Percentiles rank a stretch among this genome's conserved stretches.
phyloP scores from a whole-genome alignment of 1,140 invertebrate species.

The Meloidogyne floridensis region DNA sequence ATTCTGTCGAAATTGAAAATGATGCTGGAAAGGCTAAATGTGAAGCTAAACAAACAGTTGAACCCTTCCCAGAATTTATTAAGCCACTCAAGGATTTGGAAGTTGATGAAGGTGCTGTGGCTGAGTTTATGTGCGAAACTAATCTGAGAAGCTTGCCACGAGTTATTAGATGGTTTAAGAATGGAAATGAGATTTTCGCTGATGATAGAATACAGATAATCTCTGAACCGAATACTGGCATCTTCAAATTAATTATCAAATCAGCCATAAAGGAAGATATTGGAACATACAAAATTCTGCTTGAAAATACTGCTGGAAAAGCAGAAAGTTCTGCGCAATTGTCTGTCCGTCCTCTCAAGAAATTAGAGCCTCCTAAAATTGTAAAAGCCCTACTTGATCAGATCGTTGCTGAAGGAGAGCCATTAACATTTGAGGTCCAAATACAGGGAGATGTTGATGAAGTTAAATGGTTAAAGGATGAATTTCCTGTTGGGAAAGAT shows the following conservation, averaged over 20 bases:
- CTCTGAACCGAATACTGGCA: background rate
- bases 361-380: slow-evolving; percentile 54
- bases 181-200: slow-evolving; percentile 59
- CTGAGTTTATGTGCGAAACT: slow-evolving; percentile 57
- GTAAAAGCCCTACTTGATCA: slow-evolving; percentile 62
- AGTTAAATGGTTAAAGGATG: slow-evolving; percentile 68
- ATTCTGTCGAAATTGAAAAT: slow-evolving; percentile 57
- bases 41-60: slow-evolving; percentile 56
- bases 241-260: slow-evolving; percentile 37
- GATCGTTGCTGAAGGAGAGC: slow-evolving; percentile 63
- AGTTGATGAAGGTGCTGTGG: slow-evolving; percentile 60
- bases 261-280: slow-evolving; percentile 55
- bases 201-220: slow-evolving; percentile 46
- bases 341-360: slow-evolving; percentile 42
- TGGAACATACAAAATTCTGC: slow-evolving; percentile 53
- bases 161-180: slow-evolving; percentile 63
- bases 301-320: slow-evolving; percentile 57
- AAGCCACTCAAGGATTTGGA: slow-evolving; percentile 55
- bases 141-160: slow-evolving; percentile 44
- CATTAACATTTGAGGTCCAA: slow-evolving; percentile 61
- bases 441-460: slow-evolving; percentile 65
- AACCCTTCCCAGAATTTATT: slow-evolving; percentile 57
- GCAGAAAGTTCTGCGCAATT: slow-evolving; percentile 57
- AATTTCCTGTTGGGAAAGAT: slow-evolving; percentile 52
- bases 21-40: slow-evolving; percentile 71